phyloP scores from a whole-genome alignment of 2,797 vertebrate species.

The Lepus townsendii region DNA sequence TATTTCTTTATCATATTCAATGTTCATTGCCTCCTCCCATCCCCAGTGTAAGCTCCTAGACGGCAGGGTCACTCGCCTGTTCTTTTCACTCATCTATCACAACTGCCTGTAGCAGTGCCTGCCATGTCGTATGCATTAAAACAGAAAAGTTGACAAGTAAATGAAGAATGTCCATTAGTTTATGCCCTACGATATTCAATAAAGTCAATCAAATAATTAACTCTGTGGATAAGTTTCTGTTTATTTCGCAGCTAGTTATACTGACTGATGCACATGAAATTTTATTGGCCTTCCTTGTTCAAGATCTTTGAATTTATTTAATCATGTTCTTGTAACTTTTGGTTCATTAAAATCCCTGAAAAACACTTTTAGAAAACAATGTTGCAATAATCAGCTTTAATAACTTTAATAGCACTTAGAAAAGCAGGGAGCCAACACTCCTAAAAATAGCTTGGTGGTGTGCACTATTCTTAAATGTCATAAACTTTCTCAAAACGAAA shows the following conservation, averaged over 20 bases:
- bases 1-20: background rate
- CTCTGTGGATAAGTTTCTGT: background rate
- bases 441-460: background rate
- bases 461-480: background rate
- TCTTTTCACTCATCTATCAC: background rate
- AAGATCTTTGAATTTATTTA: background rate
- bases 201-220: conserved; percentile 8
- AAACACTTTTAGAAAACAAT: background rate
- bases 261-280: background rate
- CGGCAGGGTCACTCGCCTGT: background rate
- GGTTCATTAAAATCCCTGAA: background rate
- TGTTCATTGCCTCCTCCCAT: background rate
- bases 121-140: background rate
- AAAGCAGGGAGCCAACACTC: background rate
- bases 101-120: background rate
- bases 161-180: background rate
- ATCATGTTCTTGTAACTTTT: too few relatives aligned
- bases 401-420: background rate
- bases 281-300: background rate
- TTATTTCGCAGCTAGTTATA: background rate
- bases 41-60: background rate
- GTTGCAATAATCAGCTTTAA: conserved; percentile 14
- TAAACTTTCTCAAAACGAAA: background rate
- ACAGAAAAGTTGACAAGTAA: background rate
- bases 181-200: background rate